A percentile compares a stretch with the other conserved stretches of the same genome.
Evolutionary conservation across 2,888 invertebrate genomes (phyloP).

Genomic region (Eilema depressum): DNA sequence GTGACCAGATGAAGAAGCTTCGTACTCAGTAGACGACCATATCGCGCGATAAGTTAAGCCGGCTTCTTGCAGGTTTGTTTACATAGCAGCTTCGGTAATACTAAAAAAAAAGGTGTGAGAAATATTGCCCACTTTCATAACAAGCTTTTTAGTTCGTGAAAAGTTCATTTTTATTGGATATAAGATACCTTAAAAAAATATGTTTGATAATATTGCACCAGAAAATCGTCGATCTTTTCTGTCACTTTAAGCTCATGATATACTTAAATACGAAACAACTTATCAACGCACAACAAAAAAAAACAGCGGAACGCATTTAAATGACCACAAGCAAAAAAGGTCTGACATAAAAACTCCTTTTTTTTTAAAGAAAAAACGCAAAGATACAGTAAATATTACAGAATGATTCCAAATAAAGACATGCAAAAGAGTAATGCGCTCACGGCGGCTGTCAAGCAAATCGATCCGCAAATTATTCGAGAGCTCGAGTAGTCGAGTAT

Average conservation of each 20-base stretch:
- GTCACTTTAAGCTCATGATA: not conserved
- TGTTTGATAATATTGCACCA: not conserved
- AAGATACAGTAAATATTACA: constrained; percentile 42
- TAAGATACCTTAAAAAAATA: not conserved
- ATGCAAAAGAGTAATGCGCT: constrained; percentile 56
- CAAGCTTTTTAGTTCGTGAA: not conserved
- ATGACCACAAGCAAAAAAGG: constrained; percentile 35
- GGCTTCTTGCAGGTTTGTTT: too few species aligned
- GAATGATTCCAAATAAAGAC: constrained; percentile 60
- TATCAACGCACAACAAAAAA: constrained; percentile 22
- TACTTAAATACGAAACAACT: not conserved
- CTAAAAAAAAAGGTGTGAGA: too few species aligned
- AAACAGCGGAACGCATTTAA: constrained; percentile 29
- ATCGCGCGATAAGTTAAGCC: too few species aligned
- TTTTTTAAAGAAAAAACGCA: constrained; percentile 36
- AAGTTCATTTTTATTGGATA: not conserved
- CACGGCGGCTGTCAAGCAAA: constrained; percentile 62
- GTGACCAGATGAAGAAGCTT: too few species aligned
- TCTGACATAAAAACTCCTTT: constrained; percentile 26
- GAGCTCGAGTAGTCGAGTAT: constrained; percentile 30
- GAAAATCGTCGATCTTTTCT: not conserved
- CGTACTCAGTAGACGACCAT: too few species aligned
- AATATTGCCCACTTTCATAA: not conserved
- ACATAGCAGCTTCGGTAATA: not conserved
- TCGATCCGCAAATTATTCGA: constrained; percentile 57